These are phyloP conservation scores for Patella vulgata DNA, from an alignment of 1,140 invertebrate species.

Conservation along the genomic window DNA sequence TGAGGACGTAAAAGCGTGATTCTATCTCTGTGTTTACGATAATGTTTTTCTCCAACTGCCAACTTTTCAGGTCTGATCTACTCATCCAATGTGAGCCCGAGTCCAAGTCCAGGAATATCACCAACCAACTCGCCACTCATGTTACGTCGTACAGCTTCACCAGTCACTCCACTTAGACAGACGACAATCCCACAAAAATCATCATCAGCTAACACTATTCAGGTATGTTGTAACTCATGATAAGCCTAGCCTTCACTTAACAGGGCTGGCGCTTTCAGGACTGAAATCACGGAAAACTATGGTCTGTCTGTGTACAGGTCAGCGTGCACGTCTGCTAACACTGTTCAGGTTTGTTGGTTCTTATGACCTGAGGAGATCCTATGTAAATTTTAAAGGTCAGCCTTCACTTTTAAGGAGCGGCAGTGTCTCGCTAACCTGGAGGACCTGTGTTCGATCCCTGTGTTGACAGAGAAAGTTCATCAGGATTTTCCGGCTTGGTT, in stretches of 20 bases:
- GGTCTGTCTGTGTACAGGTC: neutral
- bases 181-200: constrained; percentile 38
- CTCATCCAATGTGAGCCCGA: constrained; percentile 49
- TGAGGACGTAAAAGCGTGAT: no score
- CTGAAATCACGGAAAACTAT: no score
- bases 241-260: constrained; percentile 16
- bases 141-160: constrained; percentile 48
- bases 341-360: no score
- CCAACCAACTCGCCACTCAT: constrained; percentile 52
- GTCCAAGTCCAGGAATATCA: constrained; percentile 56
- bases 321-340: neutral
- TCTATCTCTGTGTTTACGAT: no score
- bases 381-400: no score
- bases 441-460: no score
- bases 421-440: no score
- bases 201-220: constrained; percentile 18
- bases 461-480: no score
- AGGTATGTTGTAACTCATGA: constrained; percentile 19
- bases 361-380: no score
- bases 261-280: constrained; percentile 15
- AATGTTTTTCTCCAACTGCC: no score
- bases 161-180: constrained; percentile 44
- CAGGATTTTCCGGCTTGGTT: no score
- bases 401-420: no score
- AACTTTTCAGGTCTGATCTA: constrained; percentile 30